A percentile compares a stretch with the other conserved stretches of the same genome.
phyloP scores from a whole-genome alignment of 2,113 vertebrate species.

The Mormyrus lacerda region DNA sequence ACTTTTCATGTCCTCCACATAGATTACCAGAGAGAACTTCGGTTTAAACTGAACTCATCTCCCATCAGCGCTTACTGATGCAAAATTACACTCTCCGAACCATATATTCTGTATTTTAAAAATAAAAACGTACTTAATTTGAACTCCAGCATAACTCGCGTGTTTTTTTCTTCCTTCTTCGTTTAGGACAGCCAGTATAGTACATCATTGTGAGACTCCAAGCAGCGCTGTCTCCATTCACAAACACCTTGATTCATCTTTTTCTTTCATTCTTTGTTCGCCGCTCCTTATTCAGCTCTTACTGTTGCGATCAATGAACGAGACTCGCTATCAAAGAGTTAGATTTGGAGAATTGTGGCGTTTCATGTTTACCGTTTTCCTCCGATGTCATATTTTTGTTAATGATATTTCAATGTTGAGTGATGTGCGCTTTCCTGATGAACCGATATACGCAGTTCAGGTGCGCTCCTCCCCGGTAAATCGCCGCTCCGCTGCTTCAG shows the following conservation, averaged over 20 bases:
- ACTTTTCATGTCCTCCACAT: background rate
- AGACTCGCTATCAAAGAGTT: background rate
- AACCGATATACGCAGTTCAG: background rate
- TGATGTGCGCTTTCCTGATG: background rate
- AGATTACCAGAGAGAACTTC: background rate
- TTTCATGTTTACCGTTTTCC: background rate
- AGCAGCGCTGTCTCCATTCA: constrained; percentile 33
- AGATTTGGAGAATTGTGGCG: background rate
- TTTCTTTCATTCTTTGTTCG: background rate
- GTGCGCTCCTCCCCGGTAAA: background rate
- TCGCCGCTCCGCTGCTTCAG: background rate
- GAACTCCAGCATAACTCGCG: constrained; percentile 18
- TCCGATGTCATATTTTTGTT: background rate
- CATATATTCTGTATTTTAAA: background rate
- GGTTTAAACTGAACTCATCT: background rate
- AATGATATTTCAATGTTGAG: background rate
- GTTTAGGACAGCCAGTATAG: constrained; percentile 9
- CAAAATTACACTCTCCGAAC: background rate
- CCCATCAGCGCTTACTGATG: background rate
- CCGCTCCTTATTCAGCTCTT: background rate
- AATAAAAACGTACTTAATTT: background rate
- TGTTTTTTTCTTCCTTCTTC: background rate
- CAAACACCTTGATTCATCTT: constrained; percentile 23
- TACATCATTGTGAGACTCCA: background rate
- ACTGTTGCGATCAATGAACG: background rate